Evolutionary conservation across 2,888 invertebrate genomes (phyloP).

Genomic region (Eupelmus urozonus): DNA sequence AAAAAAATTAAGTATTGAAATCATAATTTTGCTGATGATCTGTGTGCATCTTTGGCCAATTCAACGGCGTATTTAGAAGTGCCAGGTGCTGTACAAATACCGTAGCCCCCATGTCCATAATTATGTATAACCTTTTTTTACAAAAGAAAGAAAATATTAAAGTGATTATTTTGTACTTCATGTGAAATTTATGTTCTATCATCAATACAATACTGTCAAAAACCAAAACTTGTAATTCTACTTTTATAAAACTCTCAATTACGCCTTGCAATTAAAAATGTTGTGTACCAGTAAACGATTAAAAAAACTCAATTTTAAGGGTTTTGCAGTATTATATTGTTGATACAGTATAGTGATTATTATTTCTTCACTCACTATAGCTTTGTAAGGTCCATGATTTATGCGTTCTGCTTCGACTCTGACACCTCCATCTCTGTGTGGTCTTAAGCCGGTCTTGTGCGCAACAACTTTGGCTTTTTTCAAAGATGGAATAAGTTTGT

Average conservation of each 20-base stretch:
- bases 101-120: constrained; percentile 97
- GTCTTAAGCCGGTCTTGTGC: constrained; percentile 85
- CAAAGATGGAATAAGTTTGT: constrained; percentile 85
- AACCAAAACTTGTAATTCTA: background rate
- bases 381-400: constrained; percentile 59
- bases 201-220: constrained; percentile 1
- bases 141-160: constrained; percentile 45
- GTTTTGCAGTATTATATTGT: constrained; percentile 7
- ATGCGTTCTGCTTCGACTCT: constrained; percentile 84
- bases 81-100: constrained; percentile 93
- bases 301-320: background rate
- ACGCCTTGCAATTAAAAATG: constrained; percentile 1
- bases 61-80: constrained; percentile 88
- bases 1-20: constrained; percentile 15
- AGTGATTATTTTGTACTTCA: constrained; percentile 51
- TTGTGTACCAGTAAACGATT: too few species aligned
- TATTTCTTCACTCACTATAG: constrained; percentile 64
- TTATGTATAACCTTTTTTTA: constrained; percentile 86
- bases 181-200: background rate
- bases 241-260: background rate
- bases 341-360: background rate
- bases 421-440: constrained; percentile 85
- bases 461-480: constrained; percentile 73
- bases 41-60: constrained; percentile 81
- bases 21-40: constrained; percentile 58